These are phyloP conservation scores for Cataglyphis rosenhaueri DNA, from an alignment of 2,888 invertebrate species.

Conservation along the genomic window DNA sequence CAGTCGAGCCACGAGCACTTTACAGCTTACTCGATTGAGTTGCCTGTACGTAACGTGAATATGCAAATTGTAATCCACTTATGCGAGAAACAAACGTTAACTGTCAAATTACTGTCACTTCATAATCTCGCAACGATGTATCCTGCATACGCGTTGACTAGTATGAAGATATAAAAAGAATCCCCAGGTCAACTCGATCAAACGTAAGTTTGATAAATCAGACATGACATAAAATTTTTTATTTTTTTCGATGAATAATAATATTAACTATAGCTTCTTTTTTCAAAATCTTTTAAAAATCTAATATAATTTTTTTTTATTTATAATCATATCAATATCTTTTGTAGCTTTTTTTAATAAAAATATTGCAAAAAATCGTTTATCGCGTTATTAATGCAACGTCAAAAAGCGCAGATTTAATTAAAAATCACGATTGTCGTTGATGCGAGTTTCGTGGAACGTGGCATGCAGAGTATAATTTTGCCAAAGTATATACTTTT, in stretches of 20 bases:
- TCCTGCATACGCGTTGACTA: background rate
- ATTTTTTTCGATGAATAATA: background rate
- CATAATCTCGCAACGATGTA: conserved; percentile 17
- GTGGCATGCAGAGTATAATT: conserved; percentile 33
- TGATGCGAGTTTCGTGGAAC: background rate
- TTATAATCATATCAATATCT: too few relatives aligned
- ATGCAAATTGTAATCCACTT: conserved; percentile 52
- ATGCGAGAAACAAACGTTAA: conserved; percentile 45
- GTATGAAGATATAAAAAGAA: conserved; percentile 4
- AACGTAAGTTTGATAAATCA: background rate
- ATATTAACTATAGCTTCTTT: background rate
- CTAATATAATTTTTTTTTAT: too few relatives aligned
- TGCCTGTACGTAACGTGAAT: conserved; percentile 39
- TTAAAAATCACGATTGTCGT: conserved; percentile 27
- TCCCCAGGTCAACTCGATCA: background rate
- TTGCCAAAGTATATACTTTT: conserved; percentile 36
- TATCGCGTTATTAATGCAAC: background rate
- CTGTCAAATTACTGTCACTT: conserved; percentile 51
- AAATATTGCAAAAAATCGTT: background rate
- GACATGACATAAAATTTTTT: background rate
- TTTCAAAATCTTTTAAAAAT: too few relatives aligned
- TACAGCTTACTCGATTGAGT: conserved; percentile 16
- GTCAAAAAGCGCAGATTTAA: background rate
- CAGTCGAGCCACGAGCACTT: background rate
- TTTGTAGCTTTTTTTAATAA: background rate